Percentiles rank a stretch among this genome's conserved stretches.
Conservation (phyloP, 2,888 invertebrate genomes). For the Pollenia griseotomentosa region DNA sequence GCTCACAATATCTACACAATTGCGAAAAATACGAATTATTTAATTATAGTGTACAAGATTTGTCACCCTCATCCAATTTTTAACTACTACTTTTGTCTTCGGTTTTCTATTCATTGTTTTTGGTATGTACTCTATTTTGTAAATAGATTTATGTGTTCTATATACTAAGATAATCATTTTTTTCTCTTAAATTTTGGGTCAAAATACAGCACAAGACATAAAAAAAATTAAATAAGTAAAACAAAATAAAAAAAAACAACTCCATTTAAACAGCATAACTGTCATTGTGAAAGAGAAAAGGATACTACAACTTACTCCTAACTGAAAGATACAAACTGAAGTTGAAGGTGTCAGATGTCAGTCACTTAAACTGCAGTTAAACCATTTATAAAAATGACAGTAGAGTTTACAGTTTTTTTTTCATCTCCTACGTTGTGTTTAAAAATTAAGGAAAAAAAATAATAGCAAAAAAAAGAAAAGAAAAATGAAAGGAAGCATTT, state of each 20-base stretch:
- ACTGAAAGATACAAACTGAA: conserved; percentile 50
- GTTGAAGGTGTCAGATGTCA: conserved; percentile 67
- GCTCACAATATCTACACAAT: too few relatives aligned
- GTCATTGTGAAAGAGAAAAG: conserved; percentile 43
- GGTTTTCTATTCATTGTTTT: background rate
- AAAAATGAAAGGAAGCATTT: background rate
- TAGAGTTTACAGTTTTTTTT: conserved; percentile 12
- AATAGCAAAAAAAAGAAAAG: background rate
- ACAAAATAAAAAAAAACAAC: conserved; percentile 8
- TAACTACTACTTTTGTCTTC: too few relatives aligned
- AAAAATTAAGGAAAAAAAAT: background rate
- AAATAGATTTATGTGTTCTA: conserved; percentile 46
- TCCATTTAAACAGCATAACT: conserved; percentile 57
- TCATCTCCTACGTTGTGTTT: background rate
- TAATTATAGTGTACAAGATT: too few relatives aligned
- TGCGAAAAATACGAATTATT: too few relatives aligned
- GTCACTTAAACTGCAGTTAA: conserved; percentile 63
- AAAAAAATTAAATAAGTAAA: conserved; percentile 26
- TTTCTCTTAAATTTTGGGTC: conserved; percentile 14
- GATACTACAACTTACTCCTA: conserved; percentile 20
- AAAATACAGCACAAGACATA: conserved; percentile 28
- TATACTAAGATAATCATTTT: background rate
- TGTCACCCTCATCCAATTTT: too few relatives aligned
- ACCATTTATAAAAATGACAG: conserved; percentile 58
- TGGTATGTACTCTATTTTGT: conserved; percentile 2